These are phyloP conservation scores for Eupelmus urozonus DNA, from an alignment of 2,888 invertebrate species.

Conservation along the genomic window DNA sequence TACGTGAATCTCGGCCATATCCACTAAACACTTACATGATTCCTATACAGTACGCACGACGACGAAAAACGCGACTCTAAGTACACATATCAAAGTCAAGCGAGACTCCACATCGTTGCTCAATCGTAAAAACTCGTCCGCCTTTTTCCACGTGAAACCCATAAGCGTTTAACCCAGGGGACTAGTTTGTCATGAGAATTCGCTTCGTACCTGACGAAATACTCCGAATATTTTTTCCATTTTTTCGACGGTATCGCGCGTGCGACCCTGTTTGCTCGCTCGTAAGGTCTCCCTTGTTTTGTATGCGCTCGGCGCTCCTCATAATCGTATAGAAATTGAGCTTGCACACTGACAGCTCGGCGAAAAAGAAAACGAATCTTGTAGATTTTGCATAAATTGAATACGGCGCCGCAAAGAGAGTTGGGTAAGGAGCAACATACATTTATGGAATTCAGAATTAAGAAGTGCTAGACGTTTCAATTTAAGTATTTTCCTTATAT, in stretches of 20 bases:
- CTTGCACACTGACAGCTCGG: not conserved
- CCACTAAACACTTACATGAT: not conserved
- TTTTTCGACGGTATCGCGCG: not conserved
- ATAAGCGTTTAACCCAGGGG: too few species aligned
- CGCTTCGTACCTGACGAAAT: too few species aligned
- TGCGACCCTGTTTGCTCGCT: too few species aligned
- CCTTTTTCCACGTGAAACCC: constrained; percentile 11
- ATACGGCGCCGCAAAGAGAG: constrained; percentile 1
- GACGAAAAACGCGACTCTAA: not conserved
- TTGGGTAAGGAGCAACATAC: not conserved
- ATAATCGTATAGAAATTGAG: not conserved
- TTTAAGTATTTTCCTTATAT: constrained; percentile 2
- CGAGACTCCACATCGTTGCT: not conserved
- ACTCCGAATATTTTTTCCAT: constrained; percentile 15
- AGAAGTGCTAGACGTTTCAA: not conserved
- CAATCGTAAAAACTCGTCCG: constrained; percentile 22
- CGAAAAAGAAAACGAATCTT: constrained; percentile 29
- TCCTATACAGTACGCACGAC: not conserved
- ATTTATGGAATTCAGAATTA: constrained; percentile 15
- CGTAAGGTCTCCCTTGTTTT: too few species aligned
- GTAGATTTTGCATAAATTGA: constrained; percentile 15
- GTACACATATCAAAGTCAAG: not conserved
- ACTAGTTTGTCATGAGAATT: not conserved
- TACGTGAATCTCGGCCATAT: constrained; percentile 41
- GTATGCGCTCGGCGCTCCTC: too few species aligned